Evolutionary conservation across 2,888 invertebrate genomes (phyloP).

Genomic region (Crepidodera aurea): DNA sequence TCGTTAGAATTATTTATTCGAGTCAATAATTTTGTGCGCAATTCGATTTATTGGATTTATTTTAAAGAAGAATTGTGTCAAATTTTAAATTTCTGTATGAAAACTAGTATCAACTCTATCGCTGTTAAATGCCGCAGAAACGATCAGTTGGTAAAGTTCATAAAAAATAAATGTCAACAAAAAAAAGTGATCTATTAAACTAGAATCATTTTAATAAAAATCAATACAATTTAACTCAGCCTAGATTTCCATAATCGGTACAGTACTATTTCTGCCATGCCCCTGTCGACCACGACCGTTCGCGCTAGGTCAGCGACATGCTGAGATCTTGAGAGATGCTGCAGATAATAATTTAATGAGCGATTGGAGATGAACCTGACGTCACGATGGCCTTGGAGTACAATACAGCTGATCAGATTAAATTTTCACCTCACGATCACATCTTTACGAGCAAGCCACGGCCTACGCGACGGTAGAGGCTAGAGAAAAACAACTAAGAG

Average conservation of each 20-base stretch:
- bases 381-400: slow-evolving; percentile 51
- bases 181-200: no score
- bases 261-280: not conserved
- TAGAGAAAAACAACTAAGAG: slow-evolving; percentile 3
- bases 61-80: no score
- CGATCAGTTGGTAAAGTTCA: no score
- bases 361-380: slow-evolving; percentile 48
- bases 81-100: no score
- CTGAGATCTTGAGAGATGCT: slow-evolving; percentile 47
- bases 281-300: not conserved
- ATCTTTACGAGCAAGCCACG: slow-evolving; percentile 22
- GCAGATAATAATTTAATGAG: slow-evolving; percentile 51
- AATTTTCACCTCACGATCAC: slow-evolving; percentile 46
- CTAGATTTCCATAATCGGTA: not conserved
- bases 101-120: no score
- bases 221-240: no score
- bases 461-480: slow-evolving; percentile 10
- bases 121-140: no score
- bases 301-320: slow-evolving; percentile 47
- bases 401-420: slow-evolving; percentile 49
- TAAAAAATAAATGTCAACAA: no score
- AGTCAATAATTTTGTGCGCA: no score
- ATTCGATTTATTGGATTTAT: no score
- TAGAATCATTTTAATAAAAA: no score
- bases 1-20: no score